Evolutionary conservation across 2,888 invertebrate genomes (phyloP), one percentile per base, ranked within the genome.

Genomic region (Amphipyra tragopoginis): DNA sequence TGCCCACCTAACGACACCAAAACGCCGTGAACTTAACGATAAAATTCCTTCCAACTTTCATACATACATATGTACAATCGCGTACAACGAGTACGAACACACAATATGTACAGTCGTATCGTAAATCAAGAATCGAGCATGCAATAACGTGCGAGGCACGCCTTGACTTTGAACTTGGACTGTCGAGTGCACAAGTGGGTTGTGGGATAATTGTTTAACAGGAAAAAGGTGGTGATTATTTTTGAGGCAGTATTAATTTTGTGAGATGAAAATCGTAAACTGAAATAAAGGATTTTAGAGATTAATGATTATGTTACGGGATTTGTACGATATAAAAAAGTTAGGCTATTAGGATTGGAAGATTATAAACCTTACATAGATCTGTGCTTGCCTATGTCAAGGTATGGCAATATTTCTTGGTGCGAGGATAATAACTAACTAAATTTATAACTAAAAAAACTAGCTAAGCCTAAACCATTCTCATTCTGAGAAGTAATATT

Each of bases 161-260:
- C 90, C 91, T 91, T 89, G 90, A 90, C 91, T 88, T 89, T 91
- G 91, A 88, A 89, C 86, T 82, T 85, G 90, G 75, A 90, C 79
- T 68, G 68, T 76, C 76, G 80, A n/a, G 63, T 1, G n/a, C 80
- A 79, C 64, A 86, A 87, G 79, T 83, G 72, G 29, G 80, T 67
- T 43, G 29, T 1, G 26, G n/a, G n/a, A 33, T 65, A 11, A 15
- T 64, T 58, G 11, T 13, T 21, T 63, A 51, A 40, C 42, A 54
- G 50, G 33, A 48, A 59, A 64, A 49, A 8, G 4, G 7, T 33
- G 14, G 7, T 33, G 0, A 9, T 45, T 50, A 21, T 51, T 47
- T 52, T 48, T 26, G 5, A 9, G 4, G 6, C 3, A n/a, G 14
- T 21, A 14, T 38, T 44, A 49, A 49, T 26, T 38, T 6, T 5